Evolutionary conservation across 2,113 vertebrate species (phyloP).

Genomic region (Centropristis striata): DNA sequence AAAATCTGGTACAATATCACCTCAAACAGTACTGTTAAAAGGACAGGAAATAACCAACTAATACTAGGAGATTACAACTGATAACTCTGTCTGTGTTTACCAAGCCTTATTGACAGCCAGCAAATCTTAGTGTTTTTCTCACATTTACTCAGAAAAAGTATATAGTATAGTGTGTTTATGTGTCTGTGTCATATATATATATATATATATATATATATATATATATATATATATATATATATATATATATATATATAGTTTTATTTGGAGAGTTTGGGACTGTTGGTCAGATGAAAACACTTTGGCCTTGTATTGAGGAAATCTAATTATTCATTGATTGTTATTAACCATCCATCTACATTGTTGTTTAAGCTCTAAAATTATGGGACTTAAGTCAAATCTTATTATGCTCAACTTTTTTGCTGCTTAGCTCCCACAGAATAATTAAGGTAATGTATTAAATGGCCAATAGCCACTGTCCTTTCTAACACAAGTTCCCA

Average conservation of each 20-base stretch:
- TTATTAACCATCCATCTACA: too few relatives aligned
- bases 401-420: too few relatives aligned
- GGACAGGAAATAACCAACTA: neutral
- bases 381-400: too few relatives aligned
- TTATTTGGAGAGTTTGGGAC: too few relatives aligned
- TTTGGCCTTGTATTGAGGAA: too few relatives aligned
- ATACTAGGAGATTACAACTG: neutral
- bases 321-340: too few relatives aligned
- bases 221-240: too few relatives aligned
- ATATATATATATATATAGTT: too few relatives aligned
- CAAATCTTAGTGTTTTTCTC: neutral
- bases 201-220: too few relatives aligned
- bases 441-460: neutral
- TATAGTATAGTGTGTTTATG: neutral
- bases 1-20: constrained; percentile 10
- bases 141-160: neutral
- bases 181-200: too few relatives aligned
- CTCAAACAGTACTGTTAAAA: constrained; percentile 9
- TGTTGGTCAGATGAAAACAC: too few relatives aligned
- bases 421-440: neutral
- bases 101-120: neutral
- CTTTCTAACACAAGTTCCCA: neutral
- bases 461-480: neutral
- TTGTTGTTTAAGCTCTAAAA: too few relatives aligned
- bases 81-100: neutral